Evolutionary conservation across 2,113 vertebrate species (phyloP).

Genomic region (Todiramphus chloris): DNA sequence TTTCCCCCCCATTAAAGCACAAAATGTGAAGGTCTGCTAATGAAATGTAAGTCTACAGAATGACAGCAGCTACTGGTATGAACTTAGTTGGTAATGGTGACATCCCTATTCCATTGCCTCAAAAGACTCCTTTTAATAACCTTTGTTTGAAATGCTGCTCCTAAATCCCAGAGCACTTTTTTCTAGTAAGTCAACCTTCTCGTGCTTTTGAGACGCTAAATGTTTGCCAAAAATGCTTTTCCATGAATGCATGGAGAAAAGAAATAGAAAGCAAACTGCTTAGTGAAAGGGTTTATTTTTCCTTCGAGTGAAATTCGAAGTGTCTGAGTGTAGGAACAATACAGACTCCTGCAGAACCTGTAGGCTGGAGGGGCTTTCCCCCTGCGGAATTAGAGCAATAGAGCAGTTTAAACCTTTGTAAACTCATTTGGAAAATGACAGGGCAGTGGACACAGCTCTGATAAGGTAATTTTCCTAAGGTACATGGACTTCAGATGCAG

Average conservation of each 20-base stretch:
- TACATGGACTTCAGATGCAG: neutral
- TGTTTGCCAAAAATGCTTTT: neutral
- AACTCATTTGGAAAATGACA: neutral
- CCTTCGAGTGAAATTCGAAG: neutral
- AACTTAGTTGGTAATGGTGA: neutral
- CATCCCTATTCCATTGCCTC: neutral
- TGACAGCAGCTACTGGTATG: neutral
- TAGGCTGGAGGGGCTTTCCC: neutral
- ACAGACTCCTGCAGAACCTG: neutral
- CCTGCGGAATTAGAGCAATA: neutral
- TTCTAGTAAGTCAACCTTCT: neutral
- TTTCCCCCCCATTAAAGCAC: too few species aligned
- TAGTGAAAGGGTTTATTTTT: neutral
- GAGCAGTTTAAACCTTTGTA: neutral
- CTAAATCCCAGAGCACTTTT: neutral
- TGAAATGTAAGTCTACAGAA: neutral
- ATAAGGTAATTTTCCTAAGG: neutral
- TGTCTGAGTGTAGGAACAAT: neutral
- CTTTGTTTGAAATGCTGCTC: neutral
- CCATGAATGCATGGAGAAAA: neutral
- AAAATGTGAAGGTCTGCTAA: neutral
- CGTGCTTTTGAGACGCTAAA: neutral
- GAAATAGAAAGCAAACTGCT: neutral
- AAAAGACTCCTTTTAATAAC: neutral
- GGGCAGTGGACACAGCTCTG: neutral